These are phyloP conservation scores for Cataglyphis cursor DNA, from an alignment of 2,888 invertebrate species.

Conservation along the genomic window DNA sequence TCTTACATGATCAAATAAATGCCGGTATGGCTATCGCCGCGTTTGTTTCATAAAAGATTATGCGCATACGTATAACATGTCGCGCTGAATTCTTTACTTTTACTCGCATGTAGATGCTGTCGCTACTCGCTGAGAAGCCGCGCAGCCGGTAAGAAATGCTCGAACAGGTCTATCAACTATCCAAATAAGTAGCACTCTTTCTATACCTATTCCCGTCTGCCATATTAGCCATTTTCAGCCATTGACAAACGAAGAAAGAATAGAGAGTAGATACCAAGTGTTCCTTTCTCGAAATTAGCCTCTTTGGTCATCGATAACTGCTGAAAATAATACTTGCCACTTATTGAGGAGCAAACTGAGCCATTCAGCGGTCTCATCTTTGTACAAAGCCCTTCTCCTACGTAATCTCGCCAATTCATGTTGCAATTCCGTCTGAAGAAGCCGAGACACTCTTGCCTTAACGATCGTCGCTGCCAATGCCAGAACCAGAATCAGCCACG, in stretches of 20 bases:
- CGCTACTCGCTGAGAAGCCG: conserved; percentile 21
- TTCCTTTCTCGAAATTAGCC: not conserved
- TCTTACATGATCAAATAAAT: conserved; percentile 44
- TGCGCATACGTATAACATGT: not conserved
- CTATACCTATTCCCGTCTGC: conserved; percentile 54
- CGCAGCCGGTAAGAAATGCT: conserved; percentile 58
- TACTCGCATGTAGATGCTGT: conserved; percentile 43
- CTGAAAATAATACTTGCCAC: conserved; percentile 85
- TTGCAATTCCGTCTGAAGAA: conserved; percentile 82
- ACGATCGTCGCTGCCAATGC: conserved; percentile 82
- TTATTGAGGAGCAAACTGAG: conserved; percentile 87
- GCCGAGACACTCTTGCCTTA: conserved; percentile 80
- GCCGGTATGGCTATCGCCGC: not conserved
- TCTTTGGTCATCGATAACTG: conserved; percentile 6
- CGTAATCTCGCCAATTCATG: conserved; percentile 85
- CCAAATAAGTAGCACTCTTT: conserved; percentile 76
- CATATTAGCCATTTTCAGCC: conserved; percentile 40
- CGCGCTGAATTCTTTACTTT: conserved; percentile 54
- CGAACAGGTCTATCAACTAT: conserved; percentile 77
- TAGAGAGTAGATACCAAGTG: not conserved
- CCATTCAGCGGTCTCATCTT: conserved; percentile 88
- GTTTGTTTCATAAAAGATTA: conserved; percentile 10
- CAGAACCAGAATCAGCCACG: conserved; percentile 85
- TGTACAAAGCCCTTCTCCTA: conserved; percentile 86
- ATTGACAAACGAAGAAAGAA: conserved; percentile 54